Evolutionary conservation across 2,113 vertebrate genomes (phyloP).

Genomic region (Misgurnus mizolepis): DNA sequence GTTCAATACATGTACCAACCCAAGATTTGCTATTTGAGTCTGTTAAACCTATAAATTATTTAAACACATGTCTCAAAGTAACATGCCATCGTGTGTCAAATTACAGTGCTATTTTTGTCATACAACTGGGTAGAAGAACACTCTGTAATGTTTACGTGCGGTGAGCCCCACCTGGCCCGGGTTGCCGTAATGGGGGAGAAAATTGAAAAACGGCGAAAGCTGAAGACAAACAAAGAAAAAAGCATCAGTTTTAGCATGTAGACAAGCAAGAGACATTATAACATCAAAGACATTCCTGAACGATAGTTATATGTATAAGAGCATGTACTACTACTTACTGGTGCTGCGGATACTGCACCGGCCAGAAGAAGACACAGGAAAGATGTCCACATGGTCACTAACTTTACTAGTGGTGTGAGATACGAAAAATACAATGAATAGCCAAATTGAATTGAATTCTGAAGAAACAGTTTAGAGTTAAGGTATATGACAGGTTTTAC

Average conservation of each 20-base stretch:
- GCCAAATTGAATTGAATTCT: not conserved
- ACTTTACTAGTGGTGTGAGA: slow-evolving; percentile 30
- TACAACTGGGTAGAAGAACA: not conserved
- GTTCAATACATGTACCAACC: not conserved
- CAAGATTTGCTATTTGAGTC: not conserved
- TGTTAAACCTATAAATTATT: slow-evolving; percentile 19
- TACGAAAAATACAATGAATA: not conserved
- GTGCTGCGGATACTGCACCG: slow-evolving; percentile 64
- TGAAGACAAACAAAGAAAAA: slow-evolving; percentile 17
- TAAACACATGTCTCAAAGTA: slow-evolving; percentile 14
- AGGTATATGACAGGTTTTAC: not conserved
- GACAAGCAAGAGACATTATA: not conserved
- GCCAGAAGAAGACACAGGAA: slow-evolving; percentile 68
- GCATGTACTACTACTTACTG: slow-evolving; percentile 60
- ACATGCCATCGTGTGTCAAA: slow-evolving; percentile 20
- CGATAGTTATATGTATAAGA: not conserved
- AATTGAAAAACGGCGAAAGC: slow-evolving; percentile 62
- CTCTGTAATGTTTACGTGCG: slow-evolving; percentile 52
- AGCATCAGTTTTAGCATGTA: not conserved
- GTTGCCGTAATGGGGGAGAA: slow-evolving; percentile 67
- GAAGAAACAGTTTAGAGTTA: not conserved
- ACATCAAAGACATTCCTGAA: not conserved
- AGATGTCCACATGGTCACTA: slow-evolving; percentile 64
- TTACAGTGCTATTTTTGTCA: slow-evolving; percentile 24
- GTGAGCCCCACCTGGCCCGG: slow-evolving; percentile 57